Evolutionary conservation across 2,888 invertebrate species (phyloP), one percentile per base, ranked within the genome.

Genomic region (Eledona agricola): DNA sequence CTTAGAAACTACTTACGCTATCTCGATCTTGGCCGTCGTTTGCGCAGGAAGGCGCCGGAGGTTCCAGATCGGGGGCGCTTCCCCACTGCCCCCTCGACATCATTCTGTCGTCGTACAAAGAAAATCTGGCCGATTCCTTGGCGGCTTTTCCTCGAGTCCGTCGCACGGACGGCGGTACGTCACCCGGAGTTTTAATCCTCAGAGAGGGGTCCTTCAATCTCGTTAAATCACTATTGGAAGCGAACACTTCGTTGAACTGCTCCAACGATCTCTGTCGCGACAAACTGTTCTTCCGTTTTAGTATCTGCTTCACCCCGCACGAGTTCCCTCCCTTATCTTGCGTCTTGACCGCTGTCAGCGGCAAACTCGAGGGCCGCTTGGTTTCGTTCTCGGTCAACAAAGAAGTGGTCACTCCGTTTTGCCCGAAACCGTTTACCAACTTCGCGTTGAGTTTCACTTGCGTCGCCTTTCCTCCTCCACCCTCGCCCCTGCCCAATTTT

Each of bases 101-200:
- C 83, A 93, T 91, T 26, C 93, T 81, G 71, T 94, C 94, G 66
- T 93, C 93, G 67, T 93, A 93, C 10, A 94, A 78, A 29, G 93
- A 93, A 64, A 94, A 83, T 58, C 94, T 76, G 1, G 80, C 78
- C 11, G 71, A 71, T 3, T 77, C 82, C 59, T 87, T 86, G 26
- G 85, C 83, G 1, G 86, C 87, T 55, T 85, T 79, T 1, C 86
- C 80, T 19, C 87, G 76, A 1, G 88, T 85, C 62, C 86, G 82
- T 6, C 90, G 73, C 0, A 90, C 87, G 0, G 90, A 89, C 0
- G 89, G 87, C 0, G 90, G 90, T 13, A 90, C 81, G 72, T 91
- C 91, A 0, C 90, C 90, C 0, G 91, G 90, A 0, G 90, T 91
- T 69, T 91, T 90, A 1, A 90, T 87, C 34, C 90, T 80, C 31